These are phyloP conservation scores for Dryoscopus gambensis DNA, from an alignment of 2,113 vertebrate genomes.

Conservation along the genomic window DNA sequence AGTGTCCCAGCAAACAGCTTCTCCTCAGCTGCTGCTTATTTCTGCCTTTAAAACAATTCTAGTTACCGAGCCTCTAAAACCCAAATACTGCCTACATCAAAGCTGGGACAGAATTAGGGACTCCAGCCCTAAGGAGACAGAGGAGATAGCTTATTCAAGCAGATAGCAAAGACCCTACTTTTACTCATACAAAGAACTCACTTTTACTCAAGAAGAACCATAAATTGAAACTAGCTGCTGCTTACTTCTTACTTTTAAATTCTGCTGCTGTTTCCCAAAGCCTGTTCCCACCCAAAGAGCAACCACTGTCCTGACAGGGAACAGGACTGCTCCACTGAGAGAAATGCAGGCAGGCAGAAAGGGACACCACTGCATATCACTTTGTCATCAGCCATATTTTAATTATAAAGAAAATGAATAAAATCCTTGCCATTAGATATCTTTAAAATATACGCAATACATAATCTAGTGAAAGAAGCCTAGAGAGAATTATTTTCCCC, in stretches of 20 bases:
- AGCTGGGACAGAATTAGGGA: background rate
- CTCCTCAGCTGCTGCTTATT: background rate
- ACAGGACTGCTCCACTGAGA: background rate
- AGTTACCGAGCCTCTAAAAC: background rate
- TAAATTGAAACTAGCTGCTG: background rate
- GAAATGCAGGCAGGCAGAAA: background rate
- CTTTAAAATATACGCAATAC: background rate
- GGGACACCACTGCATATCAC: background rate
- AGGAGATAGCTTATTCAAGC: background rate
- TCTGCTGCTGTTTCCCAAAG: background rate
- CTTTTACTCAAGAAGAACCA: background rate
- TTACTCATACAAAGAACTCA: background rate
- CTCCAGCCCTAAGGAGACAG: background rate
- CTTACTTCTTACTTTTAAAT: background rate
- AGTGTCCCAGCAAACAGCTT: background rate
- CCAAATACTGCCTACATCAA: background rate
- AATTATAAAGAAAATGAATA: conserved; percentile 8
- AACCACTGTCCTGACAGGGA: background rate
- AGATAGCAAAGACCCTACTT: background rate
- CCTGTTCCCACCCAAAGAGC: background rate
- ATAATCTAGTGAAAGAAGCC: background rate
- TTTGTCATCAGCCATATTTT: background rate
- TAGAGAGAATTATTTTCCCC: background rate
- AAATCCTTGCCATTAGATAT: background rate
- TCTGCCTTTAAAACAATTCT: background rate